These are phyloP conservation scores for Harpagoxenus sublaevis DNA, from an alignment of 2,888 invertebrate species.

Conservation along the genomic window DNA sequence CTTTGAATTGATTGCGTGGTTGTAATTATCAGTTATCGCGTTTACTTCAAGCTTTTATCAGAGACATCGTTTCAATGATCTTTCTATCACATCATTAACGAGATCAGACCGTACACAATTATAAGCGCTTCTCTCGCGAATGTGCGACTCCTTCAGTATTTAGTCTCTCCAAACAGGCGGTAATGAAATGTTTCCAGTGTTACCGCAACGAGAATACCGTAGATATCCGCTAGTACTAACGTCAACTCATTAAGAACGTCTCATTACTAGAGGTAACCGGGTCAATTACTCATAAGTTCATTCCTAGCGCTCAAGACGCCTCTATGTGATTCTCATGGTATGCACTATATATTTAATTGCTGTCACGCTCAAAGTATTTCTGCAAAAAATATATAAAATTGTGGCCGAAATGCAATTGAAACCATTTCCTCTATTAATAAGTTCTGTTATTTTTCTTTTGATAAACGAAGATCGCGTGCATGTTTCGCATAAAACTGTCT, in stretches of 20 bases:
- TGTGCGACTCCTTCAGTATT: constrained; percentile 31
- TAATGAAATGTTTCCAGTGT: constrained; percentile 74
- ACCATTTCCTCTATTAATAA: neutral
- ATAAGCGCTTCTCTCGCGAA: constrained; percentile 9
- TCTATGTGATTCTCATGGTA: neutral
- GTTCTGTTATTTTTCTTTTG: neutral
- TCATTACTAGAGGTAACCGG: constrained; percentile 73
- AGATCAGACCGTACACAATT: neutral
- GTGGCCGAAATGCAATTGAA: neutral
- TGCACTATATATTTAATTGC: neutral
- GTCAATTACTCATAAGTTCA: constrained; percentile 59
- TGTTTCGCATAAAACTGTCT: neutral
- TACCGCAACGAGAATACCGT: constrained; percentile 38
- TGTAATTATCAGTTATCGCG: neutral
- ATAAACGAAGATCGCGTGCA: constrained; percentile 31
- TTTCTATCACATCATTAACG: constrained; percentile 9
- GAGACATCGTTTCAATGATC: neutral
- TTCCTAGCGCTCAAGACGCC: neutral
- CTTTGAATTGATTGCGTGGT: neutral
- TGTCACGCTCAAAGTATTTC: neutral
- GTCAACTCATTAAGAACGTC: constrained; percentile 77
- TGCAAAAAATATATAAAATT: neutral
- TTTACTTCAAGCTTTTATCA: neutral
- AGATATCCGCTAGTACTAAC: constrained; percentile 40
- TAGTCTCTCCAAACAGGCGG: constrained; percentile 68